Conservation (phyloP, 2,888 invertebrate species). For the Cinara cedri region DNA sequence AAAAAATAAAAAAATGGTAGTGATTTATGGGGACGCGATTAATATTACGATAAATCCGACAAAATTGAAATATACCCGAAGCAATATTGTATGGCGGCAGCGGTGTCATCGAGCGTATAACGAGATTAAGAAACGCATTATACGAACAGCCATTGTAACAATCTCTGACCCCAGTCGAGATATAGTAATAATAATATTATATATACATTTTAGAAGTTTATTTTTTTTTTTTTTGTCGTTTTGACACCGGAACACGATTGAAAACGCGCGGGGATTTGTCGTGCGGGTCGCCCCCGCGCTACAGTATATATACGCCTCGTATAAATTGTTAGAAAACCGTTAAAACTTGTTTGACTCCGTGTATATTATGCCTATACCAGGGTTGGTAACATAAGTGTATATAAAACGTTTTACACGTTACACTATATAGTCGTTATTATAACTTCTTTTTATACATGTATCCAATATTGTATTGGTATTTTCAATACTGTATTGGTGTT, state of each 20-base stretch:
- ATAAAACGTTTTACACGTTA: too few relatives aligned
- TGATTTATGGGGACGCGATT: conserved; percentile 20
- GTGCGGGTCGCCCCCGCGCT: too few relatives aligned
- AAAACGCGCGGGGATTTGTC: conserved; percentile 27
- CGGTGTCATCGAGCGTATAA: conserved; percentile 16
- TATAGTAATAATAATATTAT: too few relatives aligned
- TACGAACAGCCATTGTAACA: conserved; percentile 15
- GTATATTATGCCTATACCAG: too few relatives aligned
- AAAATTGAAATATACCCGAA: conserved; percentile 2
- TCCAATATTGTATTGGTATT: too few relatives aligned
- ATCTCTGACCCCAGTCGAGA: neutral
- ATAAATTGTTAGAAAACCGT: conserved; percentile 27
- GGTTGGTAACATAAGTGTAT: neutral
- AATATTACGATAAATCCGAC: neutral
- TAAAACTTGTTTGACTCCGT: conserved; percentile 11
- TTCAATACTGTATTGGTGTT: too few relatives aligned
- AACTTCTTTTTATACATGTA: too few relatives aligned
- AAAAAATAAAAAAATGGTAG: too few relatives aligned
- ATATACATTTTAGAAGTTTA: too few relatives aligned
- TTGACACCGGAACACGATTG: conserved; percentile 42
- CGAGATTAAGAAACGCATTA: too few relatives aligned
- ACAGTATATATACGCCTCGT: too few relatives aligned
- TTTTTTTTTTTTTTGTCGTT: neutral
- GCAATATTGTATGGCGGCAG: neutral
- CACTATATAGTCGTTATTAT: too few relatives aligned